Conservation (phyloP, 2,888 invertebrate genomes). For the Chloromyia formosa region DNA sequence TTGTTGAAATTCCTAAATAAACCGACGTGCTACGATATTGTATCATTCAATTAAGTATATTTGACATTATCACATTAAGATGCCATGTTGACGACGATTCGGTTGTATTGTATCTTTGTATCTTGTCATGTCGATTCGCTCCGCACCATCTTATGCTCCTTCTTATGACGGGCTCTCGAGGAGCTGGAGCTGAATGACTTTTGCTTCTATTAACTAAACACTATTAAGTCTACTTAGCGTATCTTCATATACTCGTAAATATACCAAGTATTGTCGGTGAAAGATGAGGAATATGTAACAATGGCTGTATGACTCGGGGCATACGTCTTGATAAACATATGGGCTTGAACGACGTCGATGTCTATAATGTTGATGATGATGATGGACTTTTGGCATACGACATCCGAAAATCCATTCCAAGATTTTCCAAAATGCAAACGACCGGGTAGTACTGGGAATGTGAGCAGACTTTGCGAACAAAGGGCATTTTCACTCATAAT, state of each 20-base stretch:
- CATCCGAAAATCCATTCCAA: constrained; percentile 29
- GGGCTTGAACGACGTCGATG: background rate
- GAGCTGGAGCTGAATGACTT: constrained; percentile 4
- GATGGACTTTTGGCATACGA: constrained; percentile 40
- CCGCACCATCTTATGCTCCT: background rate
- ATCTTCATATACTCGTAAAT: background rate
- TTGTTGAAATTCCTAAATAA: constrained; percentile 29
- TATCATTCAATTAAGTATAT: constrained; percentile 37
- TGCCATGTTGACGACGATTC: background rate
- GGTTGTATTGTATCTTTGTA: too few relatives aligned
- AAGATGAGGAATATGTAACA: background rate
- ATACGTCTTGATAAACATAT: background rate
- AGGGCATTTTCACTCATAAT: too few relatives aligned
- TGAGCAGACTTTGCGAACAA: too few relatives aligned
- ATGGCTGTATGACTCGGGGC: background rate
- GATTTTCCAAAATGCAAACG: too few relatives aligned
- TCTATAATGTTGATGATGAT: background rate
- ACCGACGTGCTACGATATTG: constrained; percentile 28
- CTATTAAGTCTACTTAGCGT: constrained; percentile 33
- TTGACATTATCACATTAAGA: constrained; percentile 35
- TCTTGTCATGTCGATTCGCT: too few relatives aligned
- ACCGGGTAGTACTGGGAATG: too few relatives aligned
- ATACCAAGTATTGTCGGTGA: too few relatives aligned
- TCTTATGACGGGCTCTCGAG: background rate
- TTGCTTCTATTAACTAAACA: constrained; percentile 27